Conservation (phyloP, 2,797 vertebrate genomes). For the Phaenicophaeus curvirostris region DNA sequence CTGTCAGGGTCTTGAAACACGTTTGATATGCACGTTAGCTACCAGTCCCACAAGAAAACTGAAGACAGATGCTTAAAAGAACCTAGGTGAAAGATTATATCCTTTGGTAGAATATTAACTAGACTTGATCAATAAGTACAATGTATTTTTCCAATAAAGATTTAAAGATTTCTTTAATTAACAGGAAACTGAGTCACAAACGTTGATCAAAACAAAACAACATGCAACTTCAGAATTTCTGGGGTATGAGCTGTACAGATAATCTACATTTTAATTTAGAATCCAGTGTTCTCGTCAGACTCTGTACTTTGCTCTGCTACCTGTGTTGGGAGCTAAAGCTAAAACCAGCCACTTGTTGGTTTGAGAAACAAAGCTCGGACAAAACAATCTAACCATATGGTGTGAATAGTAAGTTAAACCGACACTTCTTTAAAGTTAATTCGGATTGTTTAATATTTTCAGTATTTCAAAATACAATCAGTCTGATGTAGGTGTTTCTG, state of each 20-base stretch:
- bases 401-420: neutral
- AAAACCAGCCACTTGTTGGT: neutral
- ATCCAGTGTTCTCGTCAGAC: neutral
- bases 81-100: neutral
- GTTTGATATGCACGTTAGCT: neutral
- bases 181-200: neutral
- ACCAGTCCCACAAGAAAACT: neutral
- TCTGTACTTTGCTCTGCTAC: neutral
- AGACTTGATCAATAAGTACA: neutral
- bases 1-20: neutral
- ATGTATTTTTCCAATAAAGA: neutral
- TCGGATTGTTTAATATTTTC: constrained; percentile 9
- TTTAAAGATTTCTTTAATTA: neutral
- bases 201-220: neutral
- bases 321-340: neutral
- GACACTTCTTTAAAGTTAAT: neutral
- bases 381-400: neutral
- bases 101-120: neutral
- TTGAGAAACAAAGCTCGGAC: neutral
- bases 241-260: neutral
- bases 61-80: neutral
- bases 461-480: neutral
- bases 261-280: neutral
- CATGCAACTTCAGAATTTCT: neutral
- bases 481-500: neutral